A percentile compares a stretch with the other conserved stretches of the same genome.
Evolutionary conservation across 2,888 invertebrate species (phyloP).

Genomic region (Drosophila conformis): DNA sequence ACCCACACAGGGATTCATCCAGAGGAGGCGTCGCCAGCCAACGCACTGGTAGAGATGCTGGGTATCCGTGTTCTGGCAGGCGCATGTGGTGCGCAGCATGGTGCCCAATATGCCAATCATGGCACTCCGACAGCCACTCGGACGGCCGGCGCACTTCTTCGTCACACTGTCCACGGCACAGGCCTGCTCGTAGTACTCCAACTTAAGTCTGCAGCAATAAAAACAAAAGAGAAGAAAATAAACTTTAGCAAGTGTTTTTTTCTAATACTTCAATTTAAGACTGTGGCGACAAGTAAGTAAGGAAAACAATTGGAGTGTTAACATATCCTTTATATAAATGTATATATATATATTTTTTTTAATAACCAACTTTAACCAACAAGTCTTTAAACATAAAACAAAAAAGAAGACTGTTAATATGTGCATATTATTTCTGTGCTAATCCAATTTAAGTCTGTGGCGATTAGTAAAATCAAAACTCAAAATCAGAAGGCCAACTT

Average conservation of each 20-base stretch:
- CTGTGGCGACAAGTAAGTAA: constrained; percentile 84
- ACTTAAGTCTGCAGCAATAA: constrained; percentile 87
- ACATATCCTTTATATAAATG: no score
- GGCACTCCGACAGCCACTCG: constrained; percentile 93
- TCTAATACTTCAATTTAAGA: constrained; percentile 69
- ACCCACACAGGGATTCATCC: constrained; percentile 98
- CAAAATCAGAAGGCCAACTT: no score
- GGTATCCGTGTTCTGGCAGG: constrained; percentile 94
- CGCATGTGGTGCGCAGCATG: constrained; percentile 94
- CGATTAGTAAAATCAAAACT: no score
- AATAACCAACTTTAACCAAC: no score
- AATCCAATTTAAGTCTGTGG: no score
- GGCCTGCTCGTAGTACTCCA: constrained; percentile 95
- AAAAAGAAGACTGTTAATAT: no score
- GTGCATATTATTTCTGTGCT: no score
- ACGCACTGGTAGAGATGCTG: constrained; percentile 94
- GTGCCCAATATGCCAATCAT: constrained; percentile 95
- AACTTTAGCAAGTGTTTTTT: constrained; percentile 1
- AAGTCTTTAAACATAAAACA: no score
- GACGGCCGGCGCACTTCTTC: constrained; percentile 94
- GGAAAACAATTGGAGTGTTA: no score
- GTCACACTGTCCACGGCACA: constrained; percentile 96
- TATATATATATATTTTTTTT: no score
- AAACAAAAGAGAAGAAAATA: neutral
- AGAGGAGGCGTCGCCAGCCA: constrained; percentile 95